Evolutionary conservation across 2,888 invertebrate species (phyloP), one percentile per base, ranked within the genome.

Genomic region (Cataglyphis rosenhaueri): DNA sequence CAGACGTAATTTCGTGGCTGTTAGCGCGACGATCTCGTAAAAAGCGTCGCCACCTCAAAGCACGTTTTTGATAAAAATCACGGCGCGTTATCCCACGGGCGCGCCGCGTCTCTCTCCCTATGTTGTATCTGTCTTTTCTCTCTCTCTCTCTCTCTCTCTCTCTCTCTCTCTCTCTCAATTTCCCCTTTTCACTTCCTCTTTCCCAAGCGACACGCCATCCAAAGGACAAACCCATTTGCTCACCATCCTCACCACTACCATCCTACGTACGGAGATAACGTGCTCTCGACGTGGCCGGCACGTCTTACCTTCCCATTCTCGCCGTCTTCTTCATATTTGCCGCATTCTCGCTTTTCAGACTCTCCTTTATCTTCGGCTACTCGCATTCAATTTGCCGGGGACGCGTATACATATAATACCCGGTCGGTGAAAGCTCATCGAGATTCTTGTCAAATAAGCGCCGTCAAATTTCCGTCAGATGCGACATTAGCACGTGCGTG

Each of bases 1-100:
- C 48, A 82, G 82, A 84, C 55, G 82, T 84, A 85, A 85, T 84
- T 85, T 62, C 55, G 78, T 66, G 57, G 38, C 71, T 59, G 81
- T 82, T 78, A 59, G 57, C 76, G 76, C 73, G 70, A 65, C 74
- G 66, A 75, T 68, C 66, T 41, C 44, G 44, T 75, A 86, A 84
- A 79, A 84, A 75, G 64, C 75, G 70, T 68, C 66, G 61, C 64
- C 32, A 61, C 25, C 41, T 52, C 57, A 52, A 70, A 71, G 70
- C 84, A 84, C 82, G 84, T 82, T 57, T 82, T 65, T 79, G 84
- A 82, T 86, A 79, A 86, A 84, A 84, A 86, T 86, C 84, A 79
- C 79, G 65, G 6, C 21, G 38, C 65, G 57, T 59, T 57, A 18
- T 76, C 76, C 32, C 64, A 55, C 21, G 32, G 41, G 18, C 18